These are phyloP conservation scores for Glareola pratincola DNA, from an alignment of 2,113 vertebrate species.

Conservation along the genomic window DNA sequence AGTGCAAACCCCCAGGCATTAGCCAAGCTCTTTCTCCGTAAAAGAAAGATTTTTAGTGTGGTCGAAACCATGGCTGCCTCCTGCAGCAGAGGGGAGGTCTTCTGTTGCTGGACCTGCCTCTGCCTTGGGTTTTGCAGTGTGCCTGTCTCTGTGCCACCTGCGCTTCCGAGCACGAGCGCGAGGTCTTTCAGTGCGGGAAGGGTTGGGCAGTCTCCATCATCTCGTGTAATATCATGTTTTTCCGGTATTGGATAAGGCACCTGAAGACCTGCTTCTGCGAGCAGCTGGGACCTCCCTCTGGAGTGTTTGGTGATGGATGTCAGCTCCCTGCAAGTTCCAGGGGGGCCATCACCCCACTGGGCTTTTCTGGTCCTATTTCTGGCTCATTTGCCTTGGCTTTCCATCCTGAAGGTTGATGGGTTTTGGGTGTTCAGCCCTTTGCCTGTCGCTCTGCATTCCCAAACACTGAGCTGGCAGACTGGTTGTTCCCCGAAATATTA, in stretches of 20 bases:
- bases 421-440: not conserved
- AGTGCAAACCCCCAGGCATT: rapidly evolving
- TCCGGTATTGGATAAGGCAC: not conserved
- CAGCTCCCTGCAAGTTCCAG: not conserved
- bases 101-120: not conserved
- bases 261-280: not conserved
- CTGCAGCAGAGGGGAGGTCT: not conserved
- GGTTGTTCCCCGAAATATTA: not conserved
- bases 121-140: rapidly evolving
- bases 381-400: rapidly evolving
- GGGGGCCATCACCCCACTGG: rapidly evolving
- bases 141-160: not conserved
- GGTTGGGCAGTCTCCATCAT: not conserved
- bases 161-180: rapidly evolving
- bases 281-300: not conserved
- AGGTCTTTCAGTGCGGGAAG: not conserved
- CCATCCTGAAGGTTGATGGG: rapidly evolving
- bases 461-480: not conserved
- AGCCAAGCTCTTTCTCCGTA: not conserved
- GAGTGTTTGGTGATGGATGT: not conserved
- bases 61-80: not conserved
- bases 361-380: not conserved
- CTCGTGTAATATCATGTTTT: not conserved
- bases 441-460: not conserved
- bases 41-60: not conserved